A percentile compares a stretch with the other conserved stretches of the same genome.
phyloP scores from a whole-genome alignment of 2,113 vertebrate genomes.

The Tyto alba region DNA sequence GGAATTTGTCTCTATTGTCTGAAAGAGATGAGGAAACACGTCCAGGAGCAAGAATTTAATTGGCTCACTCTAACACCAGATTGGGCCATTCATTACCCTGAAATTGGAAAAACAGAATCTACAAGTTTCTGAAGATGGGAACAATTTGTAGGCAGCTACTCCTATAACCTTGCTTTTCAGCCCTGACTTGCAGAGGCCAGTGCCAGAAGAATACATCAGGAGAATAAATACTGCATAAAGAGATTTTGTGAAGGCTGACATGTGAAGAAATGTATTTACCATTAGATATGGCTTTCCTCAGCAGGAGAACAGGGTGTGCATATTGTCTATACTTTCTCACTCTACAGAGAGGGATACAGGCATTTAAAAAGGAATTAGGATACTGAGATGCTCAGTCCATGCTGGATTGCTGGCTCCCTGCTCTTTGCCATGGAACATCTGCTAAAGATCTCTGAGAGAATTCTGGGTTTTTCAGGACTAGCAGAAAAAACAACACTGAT shows the following conservation, averaged over 20 bases:
- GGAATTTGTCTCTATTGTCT: not conserved
- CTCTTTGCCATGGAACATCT: not conserved
- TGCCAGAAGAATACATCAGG: not conserved
- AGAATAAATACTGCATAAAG: not conserved
- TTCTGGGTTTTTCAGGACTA: not conserved
- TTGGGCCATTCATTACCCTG: not conserved
- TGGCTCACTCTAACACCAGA: not conserved
- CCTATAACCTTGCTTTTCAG: not conserved
- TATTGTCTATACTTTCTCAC: not conserved
- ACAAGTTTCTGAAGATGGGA: not conserved
- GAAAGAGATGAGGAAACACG: not conserved
- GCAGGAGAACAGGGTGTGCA: not conserved
- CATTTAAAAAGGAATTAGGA: not conserved
- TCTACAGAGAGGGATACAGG: not conserved
- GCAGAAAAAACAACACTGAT: not conserved
- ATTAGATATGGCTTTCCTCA: not conserved
- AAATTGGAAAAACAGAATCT: not conserved
- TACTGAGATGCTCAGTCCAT: not conserved
- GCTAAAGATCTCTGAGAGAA: not conserved
- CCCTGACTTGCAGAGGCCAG: not conserved
- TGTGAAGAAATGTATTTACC: not conserved
- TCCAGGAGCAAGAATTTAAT: not conserved
- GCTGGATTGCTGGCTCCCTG: not conserved
- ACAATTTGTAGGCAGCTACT: not conserved
- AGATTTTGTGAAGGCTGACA: not conserved